phyloP scores from a whole-genome alignment of 2,113 vertebrate genomes.

The Oreocharis arfaki region DNA sequence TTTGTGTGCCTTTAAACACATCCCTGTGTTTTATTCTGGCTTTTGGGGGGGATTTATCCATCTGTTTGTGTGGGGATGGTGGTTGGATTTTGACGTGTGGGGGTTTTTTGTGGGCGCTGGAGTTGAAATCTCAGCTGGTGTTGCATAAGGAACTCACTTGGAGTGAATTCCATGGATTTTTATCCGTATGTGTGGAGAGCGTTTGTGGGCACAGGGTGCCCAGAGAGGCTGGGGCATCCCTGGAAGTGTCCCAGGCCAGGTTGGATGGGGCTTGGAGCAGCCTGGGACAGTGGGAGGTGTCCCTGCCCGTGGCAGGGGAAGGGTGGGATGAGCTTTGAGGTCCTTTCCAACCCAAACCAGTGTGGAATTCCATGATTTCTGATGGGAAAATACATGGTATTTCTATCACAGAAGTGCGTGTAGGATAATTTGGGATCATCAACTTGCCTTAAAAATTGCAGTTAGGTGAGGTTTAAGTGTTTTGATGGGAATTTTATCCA shows the following conservation, averaged over 20 bases:
- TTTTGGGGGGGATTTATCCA: background rate
- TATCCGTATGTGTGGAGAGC: fast-evolving
- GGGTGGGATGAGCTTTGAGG: background rate
- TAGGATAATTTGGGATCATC: background rate
- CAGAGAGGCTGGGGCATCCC: background rate
- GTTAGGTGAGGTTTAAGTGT: background rate
- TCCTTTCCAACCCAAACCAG: background rate
- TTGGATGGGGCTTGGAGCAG: background rate
- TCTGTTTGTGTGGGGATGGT: too few species aligned
- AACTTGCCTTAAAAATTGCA: background rate
- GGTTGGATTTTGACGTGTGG: background rate
- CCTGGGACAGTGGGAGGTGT: background rate
- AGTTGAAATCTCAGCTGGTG: background rate
- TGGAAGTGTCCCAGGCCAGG: background rate
- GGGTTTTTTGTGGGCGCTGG: fast-evolving
- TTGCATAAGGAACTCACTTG: background rate
- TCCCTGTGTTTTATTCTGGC: background rate
- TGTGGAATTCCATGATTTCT: background rate
- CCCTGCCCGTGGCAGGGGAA: background rate
- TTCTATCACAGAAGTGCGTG: fast-evolving
- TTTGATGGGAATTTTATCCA: background rate
- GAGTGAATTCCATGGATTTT: background rate
- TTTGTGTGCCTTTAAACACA: fast-evolving
- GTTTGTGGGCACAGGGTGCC: background rate
- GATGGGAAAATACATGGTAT: fast-evolving